Conservation (phyloP, 2,113 vertebrate genomes). For the Vulpes ferrilata region DNA sequence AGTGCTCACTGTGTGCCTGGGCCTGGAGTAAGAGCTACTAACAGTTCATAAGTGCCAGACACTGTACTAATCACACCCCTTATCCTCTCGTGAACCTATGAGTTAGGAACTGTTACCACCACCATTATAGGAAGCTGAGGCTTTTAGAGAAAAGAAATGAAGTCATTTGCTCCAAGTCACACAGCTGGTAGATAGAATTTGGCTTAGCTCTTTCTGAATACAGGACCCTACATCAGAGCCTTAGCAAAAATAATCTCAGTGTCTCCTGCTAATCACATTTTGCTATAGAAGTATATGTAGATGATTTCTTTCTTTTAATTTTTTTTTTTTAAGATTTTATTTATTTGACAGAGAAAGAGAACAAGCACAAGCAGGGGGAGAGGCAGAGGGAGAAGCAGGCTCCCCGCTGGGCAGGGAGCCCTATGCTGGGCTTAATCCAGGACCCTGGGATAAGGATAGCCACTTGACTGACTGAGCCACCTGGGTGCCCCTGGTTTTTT, state of each 20-base stretch:
- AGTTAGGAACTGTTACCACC: not conserved
- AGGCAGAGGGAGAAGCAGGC: too few species aligned
- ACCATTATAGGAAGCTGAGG: not conserved
- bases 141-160: not conserved
- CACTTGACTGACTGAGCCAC: too few species aligned
- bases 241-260: not conserved
- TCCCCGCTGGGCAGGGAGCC: too few species aligned
- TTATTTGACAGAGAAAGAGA: too few species aligned
- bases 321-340: too few species aligned
- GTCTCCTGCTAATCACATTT: not conserved
- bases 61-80: too few species aligned
- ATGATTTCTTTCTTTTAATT: not conserved
- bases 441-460: too few species aligned
- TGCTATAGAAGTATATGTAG: not conserved
- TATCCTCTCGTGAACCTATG: not conserved
- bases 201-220: not conserved
- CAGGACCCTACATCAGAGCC: not conserved
- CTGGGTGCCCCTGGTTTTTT: not conserved
- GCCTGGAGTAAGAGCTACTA: not conserved
- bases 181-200: not conserved
- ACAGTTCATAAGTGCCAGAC: not conserved
- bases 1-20: not conserved
- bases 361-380: too few species aligned
- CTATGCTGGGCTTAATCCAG: too few species aligned
- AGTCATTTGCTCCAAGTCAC: not conserved